Evolutionary conservation across 2,888 invertebrate genomes (phyloP), one percentile per base, ranked within the genome.

Genomic region (Coremacera marginata): DNA sequence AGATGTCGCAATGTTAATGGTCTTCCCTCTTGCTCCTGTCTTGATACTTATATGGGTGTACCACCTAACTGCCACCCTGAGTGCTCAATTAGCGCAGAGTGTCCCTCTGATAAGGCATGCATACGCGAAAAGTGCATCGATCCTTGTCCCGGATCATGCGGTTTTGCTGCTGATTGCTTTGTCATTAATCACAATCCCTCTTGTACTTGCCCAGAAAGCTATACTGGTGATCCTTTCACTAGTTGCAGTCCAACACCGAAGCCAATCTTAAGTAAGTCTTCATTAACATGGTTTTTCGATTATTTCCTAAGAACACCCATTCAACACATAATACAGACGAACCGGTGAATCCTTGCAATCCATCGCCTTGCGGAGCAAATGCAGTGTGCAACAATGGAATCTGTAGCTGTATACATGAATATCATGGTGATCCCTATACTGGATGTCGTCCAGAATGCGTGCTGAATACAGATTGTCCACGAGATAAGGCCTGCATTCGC

Each of bases 371-470:
- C 88, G 93, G 95, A n/a, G 89, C 94, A 11, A 95, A 95, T 87
- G 91, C 96, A 2, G 90, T 92, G 83, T 87, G 87, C 51, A 78
- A 76, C 37, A 90, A 93, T 82, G 94, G 94, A 70, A 88, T 92
- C 78, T 95, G 95, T 84, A 92, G 91, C 31, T 96, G 96, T 87
- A 86, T 94, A 55, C 90, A 92, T 1, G 94, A 94, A 84, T 95
- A 94, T 84, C 92, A 92, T 80, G 96, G 95, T 44, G 94, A 95
- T 89, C 95, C 95, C 0, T 94, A 94, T 82, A 87, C 92, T 63
- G 94, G 93, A 65, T 95, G 95, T 86, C 91, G 94, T 80, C 95
- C 95, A 9, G 95, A 95, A 89, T 95, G 95, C 89, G 92, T 94
- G 9, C 89, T 94, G 7, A 95, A 93, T 86, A 89, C 91, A 5